Base-by-base conservation (phyloP, 2,888 invertebrate genomes). In the Microctonus aethiopoides region DNA sequence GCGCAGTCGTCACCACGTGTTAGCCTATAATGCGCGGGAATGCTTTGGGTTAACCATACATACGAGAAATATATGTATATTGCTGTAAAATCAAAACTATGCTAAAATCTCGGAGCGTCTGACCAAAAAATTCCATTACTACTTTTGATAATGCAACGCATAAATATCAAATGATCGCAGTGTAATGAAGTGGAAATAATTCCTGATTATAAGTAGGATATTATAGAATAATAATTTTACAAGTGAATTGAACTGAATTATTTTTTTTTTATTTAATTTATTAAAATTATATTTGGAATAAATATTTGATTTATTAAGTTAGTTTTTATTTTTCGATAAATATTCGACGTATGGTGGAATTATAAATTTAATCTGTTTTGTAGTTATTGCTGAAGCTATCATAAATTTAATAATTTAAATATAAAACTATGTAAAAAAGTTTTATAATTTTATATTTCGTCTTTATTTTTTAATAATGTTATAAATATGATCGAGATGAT, bases 331-430 rank as follows among this genome's bases (percentile, higher is more conserved):
- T 2, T 2, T 10, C 10, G n/a, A 11, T 13, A 2, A 56, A 56
- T 4, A 11, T n/a, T n/a, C n/a, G 6, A 26, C 26, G 13, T 26
- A 11, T 56, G 26, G 1, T 10, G n/a, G n/a, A 6, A 22, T 11
- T 7, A 22, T 13, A 13, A 29, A 3, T 26, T 5, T 4, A 2
- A 29, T 2, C 11, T 7, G n/a, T 56, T 29, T 7, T 29, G n/a
- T 6, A 13, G 39, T 0, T 39, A n/a, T 46, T 52, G 36, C 22
- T 63, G 32, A 56, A 63, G 68, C 72, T 73, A 76, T 74, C 73
- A 71, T 75, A 73, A 72, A 73, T 74, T 76, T 74, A 74, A 76
- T 76, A 76, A 75, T 69, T 66, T 71, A 57, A 46, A 70, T 67
- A 68, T 68, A 72, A 22, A 41, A 65, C 13, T n/a, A 20, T n/a